Percentiles rank a stretch among this genome's conserved stretches.
Conservation (phyloP, 2,888 invertebrate genomes). For the Stegana nigrithorax region DNA sequence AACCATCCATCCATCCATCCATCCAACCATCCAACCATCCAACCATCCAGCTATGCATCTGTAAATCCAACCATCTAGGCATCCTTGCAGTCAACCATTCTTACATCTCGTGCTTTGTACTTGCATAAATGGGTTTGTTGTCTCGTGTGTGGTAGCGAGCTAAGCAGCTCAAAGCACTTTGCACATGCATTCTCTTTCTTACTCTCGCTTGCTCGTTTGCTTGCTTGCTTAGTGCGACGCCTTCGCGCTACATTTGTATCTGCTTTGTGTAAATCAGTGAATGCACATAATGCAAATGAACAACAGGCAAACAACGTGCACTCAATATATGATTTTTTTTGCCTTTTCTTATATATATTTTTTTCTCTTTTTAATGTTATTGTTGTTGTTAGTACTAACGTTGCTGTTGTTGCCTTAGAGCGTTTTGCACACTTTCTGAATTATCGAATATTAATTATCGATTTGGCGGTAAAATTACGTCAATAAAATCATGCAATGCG, state of each 20-base stretch:
- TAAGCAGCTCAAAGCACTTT: background rate
- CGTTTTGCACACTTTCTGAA: constrained; percentile 23
- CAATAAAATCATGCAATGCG: too few species aligned
- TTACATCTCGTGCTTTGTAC: background rate
- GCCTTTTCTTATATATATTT: background rate
- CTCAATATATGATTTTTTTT: constrained; percentile 16
- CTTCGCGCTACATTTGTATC: constrained; percentile 14
- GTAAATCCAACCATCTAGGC: background rate
- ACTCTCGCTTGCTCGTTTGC: background rate
- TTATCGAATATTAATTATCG: constrained; percentile 37
- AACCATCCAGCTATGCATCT: background rate
- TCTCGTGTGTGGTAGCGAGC: too few species aligned
- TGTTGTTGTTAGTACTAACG: too few species aligned
- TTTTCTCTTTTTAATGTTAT: background rate
- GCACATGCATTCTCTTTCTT: too few species aligned
- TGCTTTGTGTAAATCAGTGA: constrained; percentile 10
- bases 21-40: background rate
- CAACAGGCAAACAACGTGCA: constrained; percentile 37
- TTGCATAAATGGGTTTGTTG: background rate
- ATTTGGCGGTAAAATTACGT: too few species aligned
- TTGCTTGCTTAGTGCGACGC: background rate
- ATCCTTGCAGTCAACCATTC: background rate
- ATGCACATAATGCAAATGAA: constrained; percentile 30
- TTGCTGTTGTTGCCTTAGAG: background rate
- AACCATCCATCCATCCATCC: background rate